phyloP scores from a whole-genome alignment of 2,113 vertebrate genomes.

The Anseranas semipalmata region DNA sequence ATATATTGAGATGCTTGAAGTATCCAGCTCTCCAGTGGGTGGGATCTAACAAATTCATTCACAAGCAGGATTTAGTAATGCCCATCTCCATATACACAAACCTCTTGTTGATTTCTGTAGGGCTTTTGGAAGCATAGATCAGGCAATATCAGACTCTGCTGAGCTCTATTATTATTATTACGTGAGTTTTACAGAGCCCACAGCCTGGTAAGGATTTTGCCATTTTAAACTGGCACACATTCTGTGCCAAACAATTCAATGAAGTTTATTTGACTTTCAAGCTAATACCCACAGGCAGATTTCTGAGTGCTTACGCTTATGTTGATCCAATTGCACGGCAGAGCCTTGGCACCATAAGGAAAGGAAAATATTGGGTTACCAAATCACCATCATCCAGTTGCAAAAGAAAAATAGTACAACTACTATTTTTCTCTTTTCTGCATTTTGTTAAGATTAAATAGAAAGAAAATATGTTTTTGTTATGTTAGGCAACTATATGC shows the following conservation, averaged over 20 bases:
- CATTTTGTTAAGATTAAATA: background rate
- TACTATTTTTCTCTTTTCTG: background rate
- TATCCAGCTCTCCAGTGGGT: background rate
- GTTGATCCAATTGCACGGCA: background rate
- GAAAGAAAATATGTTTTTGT: background rate
- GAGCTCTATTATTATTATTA: constrained; percentile 36
- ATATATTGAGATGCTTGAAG: background rate
- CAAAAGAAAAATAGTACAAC: constrained; percentile 28
- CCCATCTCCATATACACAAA: background rate
- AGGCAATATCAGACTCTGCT: background rate
- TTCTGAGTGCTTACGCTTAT: constrained; percentile 21
- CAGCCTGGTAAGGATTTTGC: constrained; percentile 25
- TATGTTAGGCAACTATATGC: background rate
- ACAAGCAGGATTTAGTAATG: background rate
- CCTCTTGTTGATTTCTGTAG: constrained; percentile 5
- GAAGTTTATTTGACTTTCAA: constrained; percentile 66
- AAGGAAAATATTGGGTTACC: constrained; percentile 58
- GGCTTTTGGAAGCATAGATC: constrained; percentile 5
- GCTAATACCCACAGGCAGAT: constrained; percentile 57
- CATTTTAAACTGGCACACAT: constrained; percentile 42
- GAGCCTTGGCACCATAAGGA: constrained; percentile 13
- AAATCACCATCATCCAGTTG: constrained; percentile 45
- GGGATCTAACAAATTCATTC: constrained; percentile 31
- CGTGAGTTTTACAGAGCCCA: constrained; percentile 40
- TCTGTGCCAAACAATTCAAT: constrained; percentile 46